Base-by-base conservation (phyloP, 2,113 vertebrate species). In the Pavo muticus region DNA sequence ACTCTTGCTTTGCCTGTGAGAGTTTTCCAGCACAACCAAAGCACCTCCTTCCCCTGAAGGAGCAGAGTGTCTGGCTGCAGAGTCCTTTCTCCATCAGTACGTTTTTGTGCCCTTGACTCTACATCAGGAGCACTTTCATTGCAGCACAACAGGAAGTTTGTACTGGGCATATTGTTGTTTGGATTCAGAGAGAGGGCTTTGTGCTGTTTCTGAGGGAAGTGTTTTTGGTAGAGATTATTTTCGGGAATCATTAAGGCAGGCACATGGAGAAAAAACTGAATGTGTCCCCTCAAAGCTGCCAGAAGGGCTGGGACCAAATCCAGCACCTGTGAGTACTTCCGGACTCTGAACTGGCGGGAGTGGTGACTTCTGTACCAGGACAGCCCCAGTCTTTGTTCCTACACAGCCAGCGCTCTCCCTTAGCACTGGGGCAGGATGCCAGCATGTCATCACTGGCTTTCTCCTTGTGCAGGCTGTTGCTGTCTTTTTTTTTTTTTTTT, bases 181-280 rank as follows among this genome's bases (percentile, higher is more conserved):
- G n/a, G 61, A 84, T 88, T 73, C 94, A 84, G 72, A 89, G 80
- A 78, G 44, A 35, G 50, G 69, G 63, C 56, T 90, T 91, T 73
- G 75, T 77, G 63, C 27, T 83, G 32, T 47, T 88, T 92, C 70
- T 75, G 70, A 69, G 86, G 80, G 80, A 86, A 84, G 7, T 88
- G 47, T 40, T 50, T 81, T 92, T 91, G 70, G 73, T 84, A 92
- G 87, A 87, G 70, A 69, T 75, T 78, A 61, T 69, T 90, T 88
- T 60, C 40, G 84, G 88, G 69, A 88, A 84, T 57, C 11, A 45
- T 48, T 94, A 79, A 30, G 70, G 52, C 29, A 32, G 68, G 20
- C 35, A 74, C 35, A 50, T n/a, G 40, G 69, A 87, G 48, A 75
- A 24, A 67, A 91, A 94, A 42, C 30, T 17, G 70, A 82, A 59